Conservation (phyloP, 2,797 vertebrate genomes). For the Enteromius radiatus region DNA sequence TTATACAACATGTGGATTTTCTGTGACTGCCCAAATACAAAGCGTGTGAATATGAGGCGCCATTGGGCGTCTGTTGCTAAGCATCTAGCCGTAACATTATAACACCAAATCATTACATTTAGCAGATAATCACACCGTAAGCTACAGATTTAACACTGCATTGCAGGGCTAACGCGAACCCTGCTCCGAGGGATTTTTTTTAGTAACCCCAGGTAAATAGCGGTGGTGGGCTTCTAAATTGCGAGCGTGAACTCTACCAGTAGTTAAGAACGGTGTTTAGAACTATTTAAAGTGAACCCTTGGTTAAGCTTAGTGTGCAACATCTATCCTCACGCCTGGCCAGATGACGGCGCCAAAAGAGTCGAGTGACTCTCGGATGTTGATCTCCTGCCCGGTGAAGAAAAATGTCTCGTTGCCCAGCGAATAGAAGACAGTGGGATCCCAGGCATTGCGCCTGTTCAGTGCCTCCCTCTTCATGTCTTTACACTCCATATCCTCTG, state of each 20-base stretch:
- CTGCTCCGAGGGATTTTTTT: no score
- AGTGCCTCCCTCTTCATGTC: slow-evolving; percentile 64
- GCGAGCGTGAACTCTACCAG: neutral
- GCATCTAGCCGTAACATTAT: neutral
- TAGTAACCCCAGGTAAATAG: neutral
- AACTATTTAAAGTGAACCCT: neutral
- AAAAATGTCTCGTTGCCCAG: slow-evolving; percentile 83
- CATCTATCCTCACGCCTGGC: slow-evolving; percentile 82
- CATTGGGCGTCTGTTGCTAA: no score
- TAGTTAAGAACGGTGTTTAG: neutral
- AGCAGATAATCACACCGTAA: neutral
- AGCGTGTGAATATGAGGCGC: neutral
- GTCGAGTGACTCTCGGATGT: slow-evolving; percentile 89
- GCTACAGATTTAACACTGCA: neutral
- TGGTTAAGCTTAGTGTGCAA: neutral
- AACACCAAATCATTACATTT: neutral
- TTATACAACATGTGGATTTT: neutral
- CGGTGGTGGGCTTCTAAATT: neutral
- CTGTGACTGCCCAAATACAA: neutral
- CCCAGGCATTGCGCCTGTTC: slow-evolving; percentile 71
- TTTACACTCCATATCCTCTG: slow-evolving; percentile 40
- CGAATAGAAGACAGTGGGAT: slow-evolving; percentile 77
- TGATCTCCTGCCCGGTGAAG: slow-evolving; percentile 84
- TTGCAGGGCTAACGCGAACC: neutral
- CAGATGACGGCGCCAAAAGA: slow-evolving; percentile 87